These are phyloP conservation scores for Habroteleia sp. DNA, from an alignment of 2,888 invertebrate species.

Conservation along the genomic window DNA sequence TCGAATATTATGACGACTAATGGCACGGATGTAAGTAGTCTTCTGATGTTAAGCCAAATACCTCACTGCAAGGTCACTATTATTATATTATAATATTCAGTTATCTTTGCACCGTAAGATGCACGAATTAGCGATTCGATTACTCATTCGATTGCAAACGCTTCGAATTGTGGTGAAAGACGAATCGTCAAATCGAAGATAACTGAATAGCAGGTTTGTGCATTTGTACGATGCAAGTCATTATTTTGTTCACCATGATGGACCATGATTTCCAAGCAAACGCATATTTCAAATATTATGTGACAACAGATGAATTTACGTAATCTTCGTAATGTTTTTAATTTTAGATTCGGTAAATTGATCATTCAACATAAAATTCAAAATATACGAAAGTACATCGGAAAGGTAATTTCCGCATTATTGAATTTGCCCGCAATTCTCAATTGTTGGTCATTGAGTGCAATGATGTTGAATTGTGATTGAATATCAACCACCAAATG, in stretches of 20 bases:
- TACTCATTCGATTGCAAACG: slow-evolving; percentile 68
- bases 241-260: slow-evolving; percentile 2
- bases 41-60: slow-evolving; percentile 45
- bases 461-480: slow-evolving; percentile 15
- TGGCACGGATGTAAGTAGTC: slow-evolving; percentile 53
- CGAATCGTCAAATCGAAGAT: slow-evolving; percentile 69
- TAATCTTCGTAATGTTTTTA: slow-evolving; percentile 1
- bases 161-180: slow-evolving; percentile 74
- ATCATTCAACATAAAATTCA: slow-evolving; percentile 3
- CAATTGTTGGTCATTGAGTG: slow-evolving; percentile 2
- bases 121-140: slow-evolving; percentile 65
- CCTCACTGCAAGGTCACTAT: slow-evolving; percentile 39
- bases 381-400: slow-evolving; percentile 12
- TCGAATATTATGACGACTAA: slow-evolving; percentile 37
- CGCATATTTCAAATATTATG: background rate
- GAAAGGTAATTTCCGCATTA: slow-evolving; percentile 7
- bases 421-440: background rate
- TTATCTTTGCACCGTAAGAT: slow-evolving; percentile 64
- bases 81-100: slow-evolving; percentile 43
- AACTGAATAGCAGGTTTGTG: slow-evolving; percentile 65
- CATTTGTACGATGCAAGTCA: slow-evolving; percentile 60
- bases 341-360: slow-evolving; percentile 16
- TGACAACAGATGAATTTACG: slow-evolving; percentile 3
- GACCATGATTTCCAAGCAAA: background rate
- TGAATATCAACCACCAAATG: slow-evolving; percentile 27